These are phyloP conservation scores for Myrmecophaga tridactyla DNA, from an alignment of 2,113 vertebrate species.

Conservation along the genomic window DNA sequence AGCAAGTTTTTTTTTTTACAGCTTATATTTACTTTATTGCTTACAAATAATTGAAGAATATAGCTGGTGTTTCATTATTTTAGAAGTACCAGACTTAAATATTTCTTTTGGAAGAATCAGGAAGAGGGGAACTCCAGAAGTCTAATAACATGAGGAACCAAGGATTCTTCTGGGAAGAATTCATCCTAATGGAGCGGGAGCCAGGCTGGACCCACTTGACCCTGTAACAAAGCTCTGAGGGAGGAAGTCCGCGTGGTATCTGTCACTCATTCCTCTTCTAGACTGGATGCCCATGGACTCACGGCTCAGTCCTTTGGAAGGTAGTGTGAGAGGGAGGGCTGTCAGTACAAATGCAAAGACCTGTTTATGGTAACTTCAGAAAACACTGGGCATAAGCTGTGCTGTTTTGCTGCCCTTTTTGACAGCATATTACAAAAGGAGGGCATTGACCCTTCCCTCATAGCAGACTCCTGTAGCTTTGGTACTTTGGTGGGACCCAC, in stretches of 20 bases:
- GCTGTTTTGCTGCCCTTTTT: neutral
- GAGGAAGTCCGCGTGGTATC: neutral
- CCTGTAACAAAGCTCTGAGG: neutral
- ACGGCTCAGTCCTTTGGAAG: neutral
- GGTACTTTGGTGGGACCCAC: neutral
- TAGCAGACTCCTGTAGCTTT: neutral
- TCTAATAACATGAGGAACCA: neutral
- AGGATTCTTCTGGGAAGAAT: neutral
- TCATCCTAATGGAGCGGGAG: neutral
- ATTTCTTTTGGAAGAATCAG: neutral
- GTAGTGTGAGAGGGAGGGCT: neutral
- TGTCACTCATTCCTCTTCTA: slow-evolving; percentile 10
- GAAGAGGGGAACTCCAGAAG: neutral
- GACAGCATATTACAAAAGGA: neutral
- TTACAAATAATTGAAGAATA: neutral
- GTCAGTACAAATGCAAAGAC: neutral
- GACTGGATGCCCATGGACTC: neutral
- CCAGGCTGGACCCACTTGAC: slow-evolving; percentile 12
- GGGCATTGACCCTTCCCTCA: neutral
- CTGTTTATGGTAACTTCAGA: neutral
- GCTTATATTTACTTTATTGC: neutral
- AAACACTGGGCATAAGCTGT: neutral
- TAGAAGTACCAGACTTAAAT: neutral
- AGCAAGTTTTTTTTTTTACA: neutral
- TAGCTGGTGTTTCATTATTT: neutral